phyloP scores from a whole-genome alignment of 2,113 vertebrate species.

The Stictonetta naevosa region DNA sequence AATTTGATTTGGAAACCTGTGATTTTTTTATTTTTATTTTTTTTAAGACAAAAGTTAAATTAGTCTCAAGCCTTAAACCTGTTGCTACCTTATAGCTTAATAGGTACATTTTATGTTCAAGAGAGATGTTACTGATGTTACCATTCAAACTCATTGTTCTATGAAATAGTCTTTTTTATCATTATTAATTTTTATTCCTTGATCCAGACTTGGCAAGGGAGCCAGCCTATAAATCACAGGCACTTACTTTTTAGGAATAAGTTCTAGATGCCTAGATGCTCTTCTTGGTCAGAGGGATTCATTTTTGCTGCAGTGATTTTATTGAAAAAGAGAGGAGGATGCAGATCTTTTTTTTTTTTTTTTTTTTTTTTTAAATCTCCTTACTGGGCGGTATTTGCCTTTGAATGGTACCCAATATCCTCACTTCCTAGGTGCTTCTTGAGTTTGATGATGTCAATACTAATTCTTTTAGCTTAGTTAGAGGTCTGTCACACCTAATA shows the following conservation, averaged over 20 bases:
- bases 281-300: neutral
- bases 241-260: neutral
- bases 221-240: neutral
- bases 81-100: neutral
- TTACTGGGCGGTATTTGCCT: neutral
- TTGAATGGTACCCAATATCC: neutral
- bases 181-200: neutral
- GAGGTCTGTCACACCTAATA: neutral
- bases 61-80: neutral
- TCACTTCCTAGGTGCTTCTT: neutral
- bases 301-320: accelerated
- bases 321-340: neutral
- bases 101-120: neutral
- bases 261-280: neutral
- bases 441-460: neutral
- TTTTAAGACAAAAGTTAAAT: neutral
- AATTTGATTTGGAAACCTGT: neutral
- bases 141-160: neutral
- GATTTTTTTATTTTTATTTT: neutral
- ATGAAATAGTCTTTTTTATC: neutral
- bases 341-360: no score
- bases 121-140: neutral
- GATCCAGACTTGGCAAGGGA: neutral
- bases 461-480: neutral
- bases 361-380: no score